Conservation (phyloP, 2,888 invertebrate genomes). For the Desoria tigrina region DNA sequence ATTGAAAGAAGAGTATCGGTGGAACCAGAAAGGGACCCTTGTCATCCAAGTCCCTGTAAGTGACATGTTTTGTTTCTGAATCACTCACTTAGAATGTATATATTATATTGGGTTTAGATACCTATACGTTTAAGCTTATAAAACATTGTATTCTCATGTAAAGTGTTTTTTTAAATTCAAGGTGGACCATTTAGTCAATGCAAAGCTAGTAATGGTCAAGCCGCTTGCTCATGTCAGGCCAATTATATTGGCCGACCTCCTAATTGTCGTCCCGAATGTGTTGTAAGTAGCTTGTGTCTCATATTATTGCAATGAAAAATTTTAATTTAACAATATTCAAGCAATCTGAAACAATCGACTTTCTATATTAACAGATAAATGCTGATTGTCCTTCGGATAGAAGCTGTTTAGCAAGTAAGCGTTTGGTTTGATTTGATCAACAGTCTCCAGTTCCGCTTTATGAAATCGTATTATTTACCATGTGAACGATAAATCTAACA, state of each 20-base stretch:
- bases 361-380: constrained; percentile 64
- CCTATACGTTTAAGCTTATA: too few relatives aligned
- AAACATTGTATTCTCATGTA: too few relatives aligned
- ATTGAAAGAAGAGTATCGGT: constrained; percentile 14
- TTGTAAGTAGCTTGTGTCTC: constrained; percentile 56
- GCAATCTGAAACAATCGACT: too few relatives aligned
- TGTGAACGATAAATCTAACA: too few relatives aligned
- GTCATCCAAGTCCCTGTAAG: constrained; percentile 48
- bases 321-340: too few relatives aligned
- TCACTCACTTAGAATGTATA: too few relatives aligned
- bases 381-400: constrained; percentile 67
- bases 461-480: too few relatives aligned
- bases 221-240: constrained; percentile 65
- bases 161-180: too few relatives aligned
- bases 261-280: constrained; percentile 53
- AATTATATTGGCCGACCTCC: constrained; percentile 72
- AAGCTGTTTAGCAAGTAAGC: constrained; percentile 60
- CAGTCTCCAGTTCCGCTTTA: too few relatives aligned
- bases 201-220: constrained; percentile 54
- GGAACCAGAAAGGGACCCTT: constrained; percentile 38
- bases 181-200: constrained; percentile 58
- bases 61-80: too few relatives aligned
- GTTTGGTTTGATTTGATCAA: constrained; percentile 7
- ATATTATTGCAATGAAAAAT: too few relatives aligned
- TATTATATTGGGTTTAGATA: too few relatives aligned